A percentile compares a stretch with the other conserved stretches of the same genome.
phyloP scores from a whole-genome alignment of 1,140 invertebrate genomes.

The Drosophila tristis region DNA sequence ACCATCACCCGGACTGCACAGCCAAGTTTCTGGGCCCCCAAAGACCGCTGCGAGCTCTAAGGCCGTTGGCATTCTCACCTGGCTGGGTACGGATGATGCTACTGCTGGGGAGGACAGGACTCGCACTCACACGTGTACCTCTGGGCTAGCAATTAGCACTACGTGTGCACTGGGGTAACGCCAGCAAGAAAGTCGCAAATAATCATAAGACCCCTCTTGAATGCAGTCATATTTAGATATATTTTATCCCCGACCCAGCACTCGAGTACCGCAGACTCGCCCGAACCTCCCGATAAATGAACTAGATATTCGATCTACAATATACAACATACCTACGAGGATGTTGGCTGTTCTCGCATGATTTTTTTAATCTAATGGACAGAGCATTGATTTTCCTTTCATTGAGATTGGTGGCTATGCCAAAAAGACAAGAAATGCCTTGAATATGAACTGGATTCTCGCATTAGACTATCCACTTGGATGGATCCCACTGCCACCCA shows the following conservation, averaged over 20 bases:
- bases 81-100: conserved; percentile 9
- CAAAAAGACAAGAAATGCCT: no score
- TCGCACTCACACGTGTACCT: conserved; percentile 10
- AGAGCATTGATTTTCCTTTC: no score
- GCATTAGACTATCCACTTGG: not conserved
- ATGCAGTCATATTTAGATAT: no score
- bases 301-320: no score
- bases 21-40: conserved; percentile 21
- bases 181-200: conserved; percentile 38
- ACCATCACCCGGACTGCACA: conserved; percentile 1
- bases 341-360: no score
- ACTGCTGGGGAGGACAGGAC: not conserved
- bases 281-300: no score
- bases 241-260: no score
- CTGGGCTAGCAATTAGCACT: conserved; percentile 48
- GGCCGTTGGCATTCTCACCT: conserved; percentile 11
- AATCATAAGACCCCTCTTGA: not conserved
- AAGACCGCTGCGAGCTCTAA: conserved; percentile 24
- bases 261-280: no score
- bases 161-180: conserved; percentile 25
- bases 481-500: not conserved
- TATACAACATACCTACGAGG: no score
- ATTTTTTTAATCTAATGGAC: no score
- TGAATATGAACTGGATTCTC: no score
- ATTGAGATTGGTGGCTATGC: no score